Percentiles rank a stretch among this genome's conserved stretches.
These are phyloP conservation scores for Venustaconcha ellipsiformis DNA, from an alignment of 1,140 invertebrate genomes.

Conservation along the genomic window DNA sequence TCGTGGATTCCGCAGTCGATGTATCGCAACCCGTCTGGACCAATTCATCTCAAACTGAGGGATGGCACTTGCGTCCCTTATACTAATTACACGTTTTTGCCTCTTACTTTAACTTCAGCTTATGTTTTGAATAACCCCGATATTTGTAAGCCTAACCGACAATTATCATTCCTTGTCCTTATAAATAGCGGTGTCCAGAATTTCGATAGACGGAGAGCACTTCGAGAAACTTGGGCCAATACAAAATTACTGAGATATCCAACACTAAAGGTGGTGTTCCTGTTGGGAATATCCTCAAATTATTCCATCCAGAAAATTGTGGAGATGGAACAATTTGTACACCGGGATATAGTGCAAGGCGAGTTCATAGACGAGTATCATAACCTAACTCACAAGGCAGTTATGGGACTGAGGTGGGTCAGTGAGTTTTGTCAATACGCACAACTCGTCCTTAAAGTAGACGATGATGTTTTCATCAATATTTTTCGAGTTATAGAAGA, in stretches of 20 bases:
- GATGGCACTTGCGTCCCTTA: no score
- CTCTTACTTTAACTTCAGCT: no score
- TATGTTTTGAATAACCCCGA: constrained; percentile 2
- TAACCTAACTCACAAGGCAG: constrained; percentile 70
- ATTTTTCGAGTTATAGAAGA: constrained; percentile 69
- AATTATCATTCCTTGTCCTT: no score
- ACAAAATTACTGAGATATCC: constrained; percentile 6
- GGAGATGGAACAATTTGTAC: constrained; percentile 23
- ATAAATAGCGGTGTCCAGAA: constrained; percentile 3
- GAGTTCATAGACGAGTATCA: constrained; percentile 47
- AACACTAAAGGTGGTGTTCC: constrained; percentile 72
- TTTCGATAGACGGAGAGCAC: constrained; percentile 25
- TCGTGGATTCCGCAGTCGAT: no score
- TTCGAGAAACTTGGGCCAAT: constrained; percentile 54
- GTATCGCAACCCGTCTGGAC: no score
- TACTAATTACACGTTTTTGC: no score
- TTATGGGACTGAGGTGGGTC: constrained; percentile 88
- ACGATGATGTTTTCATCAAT: constrained; percentile 88
- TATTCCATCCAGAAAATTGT: constrained; percentile 10
- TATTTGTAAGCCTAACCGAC: not conserved
- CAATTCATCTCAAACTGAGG: no score
- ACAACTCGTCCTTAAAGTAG: constrained; percentile 86
- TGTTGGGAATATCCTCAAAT: constrained; percentile 75
- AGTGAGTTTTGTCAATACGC: constrained; percentile 75
- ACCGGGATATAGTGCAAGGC: constrained; percentile 50